Evolutionary conservation across 2,113 vertebrate genomes (phyloP).

Genomic region (Myrmecobius fasciatus): DNA sequence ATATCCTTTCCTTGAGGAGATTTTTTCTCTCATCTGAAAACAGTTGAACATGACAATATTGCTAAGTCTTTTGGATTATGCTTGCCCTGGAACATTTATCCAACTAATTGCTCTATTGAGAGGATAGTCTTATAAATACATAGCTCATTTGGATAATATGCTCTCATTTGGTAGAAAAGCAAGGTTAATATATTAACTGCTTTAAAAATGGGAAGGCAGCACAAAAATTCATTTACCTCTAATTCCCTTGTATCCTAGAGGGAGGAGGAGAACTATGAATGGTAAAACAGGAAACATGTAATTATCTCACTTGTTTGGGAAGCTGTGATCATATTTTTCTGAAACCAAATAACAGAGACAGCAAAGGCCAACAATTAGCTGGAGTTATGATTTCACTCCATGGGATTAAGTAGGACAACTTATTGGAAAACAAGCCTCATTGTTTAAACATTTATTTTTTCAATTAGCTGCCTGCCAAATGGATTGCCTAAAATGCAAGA

Average conservation of each 20-base stretch:
- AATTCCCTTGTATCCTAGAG: background rate
- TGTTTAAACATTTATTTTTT: slow-evolving; percentile 1
- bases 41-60: rapidly evolving
- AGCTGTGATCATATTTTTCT: background rate
- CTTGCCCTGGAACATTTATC: background rate
- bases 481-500: slow-evolving; percentile 39
- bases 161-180: background rate
- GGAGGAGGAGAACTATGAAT: rapidly evolving
- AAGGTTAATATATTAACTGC: slow-evolving; percentile 15
- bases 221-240: background rate
- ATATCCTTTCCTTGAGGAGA: slow-evolving; percentile 24
- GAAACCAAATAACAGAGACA: background rate
- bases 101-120: background rate
- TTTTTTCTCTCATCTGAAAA: no score
- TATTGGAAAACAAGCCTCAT: background rate
- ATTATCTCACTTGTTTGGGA: background rate
- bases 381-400: background rate
- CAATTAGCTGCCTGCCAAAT: slow-evolving; percentile 38
- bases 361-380: background rate
- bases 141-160: background rate
- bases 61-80: background rate
- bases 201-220: background rate
- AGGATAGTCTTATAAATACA: background rate
- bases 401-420: background rate
- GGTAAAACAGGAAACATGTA: background rate